These are phyloP conservation scores for Arvicola amphibius DNA, from an alignment of 2,797 vertebrate species.

Conservation along the genomic window DNA sequence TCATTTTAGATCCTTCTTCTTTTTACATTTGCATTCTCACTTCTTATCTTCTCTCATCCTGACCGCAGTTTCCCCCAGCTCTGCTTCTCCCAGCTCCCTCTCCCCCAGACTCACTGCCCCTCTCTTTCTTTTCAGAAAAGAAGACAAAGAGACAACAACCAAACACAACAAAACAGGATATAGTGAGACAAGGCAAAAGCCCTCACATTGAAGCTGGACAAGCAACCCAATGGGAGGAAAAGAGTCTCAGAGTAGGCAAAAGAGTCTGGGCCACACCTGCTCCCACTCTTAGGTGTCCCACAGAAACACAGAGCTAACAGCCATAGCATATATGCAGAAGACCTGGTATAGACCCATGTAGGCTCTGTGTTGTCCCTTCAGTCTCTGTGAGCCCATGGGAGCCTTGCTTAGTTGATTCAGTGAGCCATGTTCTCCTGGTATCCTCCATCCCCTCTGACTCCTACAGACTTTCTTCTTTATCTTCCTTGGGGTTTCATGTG, in stretches of 20 bases:
- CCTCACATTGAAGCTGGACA: neutral
- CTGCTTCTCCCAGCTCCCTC: neutral
- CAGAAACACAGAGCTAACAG: neutral
- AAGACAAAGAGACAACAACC: neutral
- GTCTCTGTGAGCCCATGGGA: neutral
- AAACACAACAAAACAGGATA: neutral
- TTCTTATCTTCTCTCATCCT: neutral
- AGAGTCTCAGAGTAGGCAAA: neutral
- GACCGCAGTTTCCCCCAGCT: neutral
- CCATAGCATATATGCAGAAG: neutral
- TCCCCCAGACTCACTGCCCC: neutral
- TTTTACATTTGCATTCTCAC: neutral
- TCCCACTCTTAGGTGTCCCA: neutral
- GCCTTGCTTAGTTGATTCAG: too few relatives aligned
- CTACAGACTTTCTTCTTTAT: neutral
- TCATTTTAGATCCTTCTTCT: neutral
- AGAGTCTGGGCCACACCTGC: neutral
- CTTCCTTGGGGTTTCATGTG: neutral
- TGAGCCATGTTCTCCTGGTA: neutral
- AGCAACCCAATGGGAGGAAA: neutral
- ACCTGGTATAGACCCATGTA: neutral
- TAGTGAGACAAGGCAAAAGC: neutral
- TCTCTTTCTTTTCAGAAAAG: neutral
- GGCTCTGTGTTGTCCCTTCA: neutral
- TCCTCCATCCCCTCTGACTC: neutral